A percentile compares a stretch with the other conserved stretches of the same genome.
These are phyloP conservation scores for Megalonaias nervosa DNA, from an alignment of 1,140 invertebrate species.

Conservation along the genomic window DNA sequence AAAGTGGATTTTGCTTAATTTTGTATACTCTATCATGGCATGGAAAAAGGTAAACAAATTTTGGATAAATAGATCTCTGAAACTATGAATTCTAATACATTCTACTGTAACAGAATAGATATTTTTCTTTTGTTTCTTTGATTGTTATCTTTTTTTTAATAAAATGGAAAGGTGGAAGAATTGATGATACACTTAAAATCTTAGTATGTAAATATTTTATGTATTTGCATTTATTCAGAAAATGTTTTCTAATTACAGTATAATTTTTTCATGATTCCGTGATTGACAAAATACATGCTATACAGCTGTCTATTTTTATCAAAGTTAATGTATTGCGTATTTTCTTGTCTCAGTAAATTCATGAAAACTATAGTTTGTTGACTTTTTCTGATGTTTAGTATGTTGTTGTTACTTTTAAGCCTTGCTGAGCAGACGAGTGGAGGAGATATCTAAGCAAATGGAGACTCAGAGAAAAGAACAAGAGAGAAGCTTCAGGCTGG, in stretches of 20 bases:
- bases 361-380: background rate
- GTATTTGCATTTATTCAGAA: background rate
- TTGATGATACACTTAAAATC: too few relatives aligned
- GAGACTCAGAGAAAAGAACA: conserved; percentile 84
- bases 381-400: background rate
- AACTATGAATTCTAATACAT: too few relatives aligned
- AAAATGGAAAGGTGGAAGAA: too few relatives aligned
- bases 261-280: background rate
- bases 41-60: too few relatives aligned
- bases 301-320: too few relatives aligned
- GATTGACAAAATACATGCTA: background rate
- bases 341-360: background rate
- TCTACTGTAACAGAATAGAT: too few relatives aligned
- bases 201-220: too few relatives aligned
- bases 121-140: too few relatives aligned
- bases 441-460: conserved; percentile 87
- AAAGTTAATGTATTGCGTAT: background rate
- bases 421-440: conserved; percentile 83
- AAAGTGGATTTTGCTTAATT: too few relatives aligned
- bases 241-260: background rate
- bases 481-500: conserved; percentile 73
- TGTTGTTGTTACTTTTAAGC: conserved; percentile 63
- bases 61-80: too few relatives aligned
- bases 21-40: too few relatives aligned
- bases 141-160: too few relatives aligned